Evolutionary conservation across 2,113 vertebrate species (phyloP).

Genomic region (Oplegnathus fasciatus): DNA sequence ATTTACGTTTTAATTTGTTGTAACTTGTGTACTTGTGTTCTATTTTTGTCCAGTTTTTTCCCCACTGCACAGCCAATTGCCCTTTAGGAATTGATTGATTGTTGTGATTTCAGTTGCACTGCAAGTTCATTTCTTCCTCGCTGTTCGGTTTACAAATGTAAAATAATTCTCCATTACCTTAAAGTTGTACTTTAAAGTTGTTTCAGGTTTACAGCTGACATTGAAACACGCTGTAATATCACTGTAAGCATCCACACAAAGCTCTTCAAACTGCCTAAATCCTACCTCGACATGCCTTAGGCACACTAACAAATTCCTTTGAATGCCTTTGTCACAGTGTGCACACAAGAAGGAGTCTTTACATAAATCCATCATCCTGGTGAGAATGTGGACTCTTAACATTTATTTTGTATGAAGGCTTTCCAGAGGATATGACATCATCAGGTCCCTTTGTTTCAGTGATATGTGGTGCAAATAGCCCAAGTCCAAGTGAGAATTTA

Average conservation of each 20-base stretch:
- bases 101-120: neutral
- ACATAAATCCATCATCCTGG: conserved; percentile 62
- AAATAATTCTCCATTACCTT: neutral
- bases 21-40: neutral
- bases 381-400: conserved; percentile 23
- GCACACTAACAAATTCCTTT: conserved; percentile 26
- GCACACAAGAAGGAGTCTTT: conserved; percentile 25
- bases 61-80: neutral
- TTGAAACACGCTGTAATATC: conserved; percentile 17
- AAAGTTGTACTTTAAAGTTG: too few relatives aligned
- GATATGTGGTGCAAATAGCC: conserved; percentile 18
- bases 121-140: neutral
- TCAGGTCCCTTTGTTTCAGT: conserved; percentile 42
- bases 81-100: neutral
- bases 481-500: conserved; percentile 48
- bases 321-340: conserved; percentile 9
- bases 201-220: too few relatives aligned
- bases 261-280: conserved; percentile 51
- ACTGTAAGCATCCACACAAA: conserved; percentile 5
- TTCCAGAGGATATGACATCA: conserved; percentile 71
- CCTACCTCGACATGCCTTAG: conserved; percentile 28
- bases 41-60: neutral
- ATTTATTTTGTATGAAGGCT: conserved; percentile 41
- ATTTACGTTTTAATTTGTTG: neutral
- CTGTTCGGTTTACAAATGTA: neutral